phyloP scores from a whole-genome alignment of 2,888 invertebrate genomes.

The Malthinus flaveolus region DNA sequence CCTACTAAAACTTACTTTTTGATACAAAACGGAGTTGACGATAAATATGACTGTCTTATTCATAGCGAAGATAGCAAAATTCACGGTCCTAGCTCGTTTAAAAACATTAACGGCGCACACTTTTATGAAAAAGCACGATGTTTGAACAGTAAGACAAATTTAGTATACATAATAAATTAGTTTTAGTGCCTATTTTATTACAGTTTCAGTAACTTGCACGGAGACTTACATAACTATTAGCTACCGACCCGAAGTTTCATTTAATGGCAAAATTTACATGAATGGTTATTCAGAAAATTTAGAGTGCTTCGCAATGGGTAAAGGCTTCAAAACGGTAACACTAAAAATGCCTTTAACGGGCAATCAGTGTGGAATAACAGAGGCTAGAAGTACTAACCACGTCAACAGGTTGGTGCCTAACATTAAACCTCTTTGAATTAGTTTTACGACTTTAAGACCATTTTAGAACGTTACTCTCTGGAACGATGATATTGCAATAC shows the following conservation, averaged over 20 bases:
- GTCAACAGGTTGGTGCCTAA: constrained; percentile 56
- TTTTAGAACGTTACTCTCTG: constrained; percentile 72
- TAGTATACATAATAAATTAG: neutral
- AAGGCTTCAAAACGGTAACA: constrained; percentile 56
- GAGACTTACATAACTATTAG: constrained; percentile 69
- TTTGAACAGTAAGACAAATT: constrained; percentile 70
- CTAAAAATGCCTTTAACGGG: constrained; percentile 64
- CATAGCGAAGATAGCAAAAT: constrained; percentile 83
- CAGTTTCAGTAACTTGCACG: constrained; percentile 82
- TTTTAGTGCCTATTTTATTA: neutral
- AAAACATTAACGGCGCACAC: constrained; percentile 61
- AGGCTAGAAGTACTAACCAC: constrained; percentile 56
- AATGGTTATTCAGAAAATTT: constrained; percentile 71
- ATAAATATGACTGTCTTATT: constrained; percentile 61
- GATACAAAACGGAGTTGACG: constrained; percentile 32
- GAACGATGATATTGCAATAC: constrained; percentile 79
- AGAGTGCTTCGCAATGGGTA: constrained; percentile 66
- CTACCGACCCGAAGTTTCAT: constrained; percentile 64
- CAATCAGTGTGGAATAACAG: constrained; percentile 61
- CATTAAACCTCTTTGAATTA: neutral
- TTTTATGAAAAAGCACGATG: constrained; percentile 84
- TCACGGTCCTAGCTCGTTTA: constrained; percentile 73
- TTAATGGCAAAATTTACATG: constrained; percentile 78
- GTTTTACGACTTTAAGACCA: neutral
- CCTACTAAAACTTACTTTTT: constrained; percentile 29